These are phyloP conservation scores for Phyllotis vaccarum DNA, from an alignment of 2,797 vertebrate species.

Conservation along the genomic window DNA sequence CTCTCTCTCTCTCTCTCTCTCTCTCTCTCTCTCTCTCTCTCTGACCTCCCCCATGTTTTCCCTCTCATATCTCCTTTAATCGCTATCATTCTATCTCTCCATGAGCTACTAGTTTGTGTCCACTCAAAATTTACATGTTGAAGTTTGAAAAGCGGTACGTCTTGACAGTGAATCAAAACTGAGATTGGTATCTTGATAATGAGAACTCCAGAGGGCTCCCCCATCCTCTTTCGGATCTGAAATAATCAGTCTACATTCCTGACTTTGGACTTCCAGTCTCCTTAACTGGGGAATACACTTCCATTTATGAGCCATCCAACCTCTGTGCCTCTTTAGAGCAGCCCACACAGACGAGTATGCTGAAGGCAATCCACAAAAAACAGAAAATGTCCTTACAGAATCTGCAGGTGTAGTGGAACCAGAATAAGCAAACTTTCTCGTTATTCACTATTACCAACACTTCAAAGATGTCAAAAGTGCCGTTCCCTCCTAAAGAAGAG, in stretches of 20 bases:
- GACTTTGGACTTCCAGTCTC: neutral
- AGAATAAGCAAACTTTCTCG: neutral
- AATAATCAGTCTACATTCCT: neutral
- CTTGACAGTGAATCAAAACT: neutral
- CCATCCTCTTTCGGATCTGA: neutral
- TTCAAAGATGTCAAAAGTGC: constrained; percentile 13
- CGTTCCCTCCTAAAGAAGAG: neutral
- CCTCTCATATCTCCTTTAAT: too few species aligned
- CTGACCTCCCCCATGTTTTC: too few species aligned
- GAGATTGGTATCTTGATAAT: neutral
- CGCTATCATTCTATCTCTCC: neutral
- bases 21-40: too few species aligned
- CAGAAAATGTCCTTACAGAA: neutral
- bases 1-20: too few species aligned
- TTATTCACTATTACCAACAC: neutral
- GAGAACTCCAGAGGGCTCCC: neutral
- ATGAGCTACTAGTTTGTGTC: neutral
- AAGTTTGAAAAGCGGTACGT: neutral
- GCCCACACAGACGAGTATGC: neutral
- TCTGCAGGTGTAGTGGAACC: neutral
- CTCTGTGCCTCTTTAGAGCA: neutral
- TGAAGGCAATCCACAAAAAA: neutral
- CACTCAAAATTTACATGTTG: neutral
- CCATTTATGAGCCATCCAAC: neutral
- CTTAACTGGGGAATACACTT: neutral